Conservation (phyloP, 30 jellyfish, hydroid and myxozoan genomes). For the Aurelia sp. region DNA sequence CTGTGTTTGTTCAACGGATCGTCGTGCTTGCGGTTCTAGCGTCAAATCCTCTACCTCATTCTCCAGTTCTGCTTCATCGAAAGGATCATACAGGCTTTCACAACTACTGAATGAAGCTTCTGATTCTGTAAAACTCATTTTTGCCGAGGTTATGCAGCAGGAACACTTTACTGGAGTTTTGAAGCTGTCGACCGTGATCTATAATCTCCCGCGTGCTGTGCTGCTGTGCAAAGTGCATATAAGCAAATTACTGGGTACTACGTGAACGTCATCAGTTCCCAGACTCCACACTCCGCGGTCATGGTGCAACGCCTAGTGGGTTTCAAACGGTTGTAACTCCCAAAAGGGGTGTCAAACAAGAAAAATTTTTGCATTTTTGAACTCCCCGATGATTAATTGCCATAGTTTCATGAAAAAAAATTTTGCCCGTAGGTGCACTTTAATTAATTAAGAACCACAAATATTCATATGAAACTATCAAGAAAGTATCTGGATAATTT, state of each 20-base stretch:
- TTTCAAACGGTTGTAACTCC: too few species aligned
- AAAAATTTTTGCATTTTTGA: too few species aligned
- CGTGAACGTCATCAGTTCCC: not conserved
- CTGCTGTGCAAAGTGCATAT: not conserved
- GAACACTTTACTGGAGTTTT: too few species aligned
- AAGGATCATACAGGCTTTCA: not conserved
- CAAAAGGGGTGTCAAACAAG: too few species aligned
- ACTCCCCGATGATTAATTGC: too few species aligned
- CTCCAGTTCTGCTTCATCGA: not conserved
- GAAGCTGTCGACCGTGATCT: not conserved
- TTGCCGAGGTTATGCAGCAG: too few species aligned
- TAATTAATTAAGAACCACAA: too few species aligned
- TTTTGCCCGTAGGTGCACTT: too few species aligned
- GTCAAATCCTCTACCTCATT: not conserved
- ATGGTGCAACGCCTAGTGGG: not conserved
- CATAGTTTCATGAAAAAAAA: too few species aligned
- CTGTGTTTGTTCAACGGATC: not conserved
- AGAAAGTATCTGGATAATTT: too few species aligned
- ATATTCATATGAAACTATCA: too few species aligned
- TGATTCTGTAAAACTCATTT: not conserved
- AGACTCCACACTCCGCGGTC: slow-evolving; percentile 6
- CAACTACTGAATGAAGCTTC: not conserved
- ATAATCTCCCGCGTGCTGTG: too few species aligned
- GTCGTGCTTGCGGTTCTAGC: not conserved
- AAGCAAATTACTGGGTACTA: not conserved